Conservation (phyloP, 1,140 invertebrate species). For the Teleogryllus occipitalis region DNA sequence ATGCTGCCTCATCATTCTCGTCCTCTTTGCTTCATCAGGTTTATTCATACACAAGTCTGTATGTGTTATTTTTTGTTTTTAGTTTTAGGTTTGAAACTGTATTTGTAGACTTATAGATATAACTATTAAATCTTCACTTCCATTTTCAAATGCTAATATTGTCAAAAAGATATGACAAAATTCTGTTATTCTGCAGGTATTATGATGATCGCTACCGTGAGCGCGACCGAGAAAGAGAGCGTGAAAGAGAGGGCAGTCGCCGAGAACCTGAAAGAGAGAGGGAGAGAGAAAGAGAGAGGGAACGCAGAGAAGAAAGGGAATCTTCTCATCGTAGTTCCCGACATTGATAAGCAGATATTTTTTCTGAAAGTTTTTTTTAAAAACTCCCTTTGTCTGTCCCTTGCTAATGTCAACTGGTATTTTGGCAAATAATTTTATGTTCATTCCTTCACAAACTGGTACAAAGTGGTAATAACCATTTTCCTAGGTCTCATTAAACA, state of each 20-base stretch:
- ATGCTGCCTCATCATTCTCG: too few species aligned
- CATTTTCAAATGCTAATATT: conserved; percentile 6
- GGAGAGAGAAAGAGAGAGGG: conserved; percentile 29
- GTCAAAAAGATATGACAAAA: not conserved
- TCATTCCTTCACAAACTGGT: not conserved
- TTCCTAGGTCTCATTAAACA: not conserved
- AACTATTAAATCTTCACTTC: not conserved
- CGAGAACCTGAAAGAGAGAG: conserved; percentile 30
- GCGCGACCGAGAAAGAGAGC: conserved; percentile 35
- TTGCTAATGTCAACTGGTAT: not conserved
- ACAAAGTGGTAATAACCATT: not conserved
- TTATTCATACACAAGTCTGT: too few species aligned
- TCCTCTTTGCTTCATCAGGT: too few species aligned
- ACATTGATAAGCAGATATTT: conserved; percentile 7
- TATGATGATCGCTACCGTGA: conserved; percentile 40
- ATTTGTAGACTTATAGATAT: too few species aligned
- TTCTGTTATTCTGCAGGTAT: conserved; percentile 28
- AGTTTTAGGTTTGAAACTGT: too few species aligned
- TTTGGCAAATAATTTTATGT: not conserved
- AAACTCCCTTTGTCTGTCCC: not conserved
- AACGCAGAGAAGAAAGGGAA: conserved; percentile 33
- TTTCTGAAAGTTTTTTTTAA: not conserved
- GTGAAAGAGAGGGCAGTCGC: conserved; percentile 33
- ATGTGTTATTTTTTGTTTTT: too few species aligned
- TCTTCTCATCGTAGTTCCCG: conserved; percentile 30